phyloP scores from a whole-genome alignment of 2,888 invertebrate genomes.

The Drosophila suboccidentalis region DNA sequence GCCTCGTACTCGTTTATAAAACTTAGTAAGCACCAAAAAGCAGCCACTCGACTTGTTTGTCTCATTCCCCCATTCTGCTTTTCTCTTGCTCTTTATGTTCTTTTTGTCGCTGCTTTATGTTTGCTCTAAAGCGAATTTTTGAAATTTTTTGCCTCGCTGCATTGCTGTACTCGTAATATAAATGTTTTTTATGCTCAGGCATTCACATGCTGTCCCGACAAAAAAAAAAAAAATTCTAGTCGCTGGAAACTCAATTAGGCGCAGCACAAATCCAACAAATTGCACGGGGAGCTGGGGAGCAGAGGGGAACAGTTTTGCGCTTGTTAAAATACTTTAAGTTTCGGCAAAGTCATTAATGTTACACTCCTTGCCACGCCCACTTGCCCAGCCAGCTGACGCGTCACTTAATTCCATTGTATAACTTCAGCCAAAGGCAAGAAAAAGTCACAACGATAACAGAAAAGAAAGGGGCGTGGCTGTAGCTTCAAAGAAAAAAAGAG shows the following conservation, averaged over 20 bases:
- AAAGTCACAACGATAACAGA: slow-evolving; percentile 7
- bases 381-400: slow-evolving; percentile 16
- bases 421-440: slow-evolving; percentile 26
- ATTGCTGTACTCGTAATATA: slow-evolving; percentile 58
- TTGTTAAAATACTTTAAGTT: slow-evolving; percentile 56
- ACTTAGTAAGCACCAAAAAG: slow-evolving; percentile 39
- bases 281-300: not conserved
- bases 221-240: slow-evolving; percentile 20
- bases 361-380: slow-evolving; percentile 6
- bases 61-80: not conserved
- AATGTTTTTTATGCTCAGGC: slow-evolving; percentile 64
- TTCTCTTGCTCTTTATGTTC: slow-evolving; percentile 2
- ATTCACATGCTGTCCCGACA: slow-evolving; percentile 49
- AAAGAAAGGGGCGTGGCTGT: slow-evolving; percentile 25
- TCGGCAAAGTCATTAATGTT: slow-evolving; percentile 52
- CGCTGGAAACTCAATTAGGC: slow-evolving; percentile 73
- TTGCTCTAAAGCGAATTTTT: slow-evolving; percentile 55
- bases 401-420: slow-evolving; percentile 46
- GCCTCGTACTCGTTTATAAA: not conserved
- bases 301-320: slow-evolving; percentile 5
- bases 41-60: slow-evolving; percentile 20
- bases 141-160: slow-evolving; percentile 52
- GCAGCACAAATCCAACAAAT: slow-evolving; percentile 26
- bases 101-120: slow-evolving; percentile 30
- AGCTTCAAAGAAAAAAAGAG: slow-evolving; percentile 45